Evolutionary conservation across 2,888 invertebrate species (phyloP).

Genomic region (Cistogaster globosa): DNA sequence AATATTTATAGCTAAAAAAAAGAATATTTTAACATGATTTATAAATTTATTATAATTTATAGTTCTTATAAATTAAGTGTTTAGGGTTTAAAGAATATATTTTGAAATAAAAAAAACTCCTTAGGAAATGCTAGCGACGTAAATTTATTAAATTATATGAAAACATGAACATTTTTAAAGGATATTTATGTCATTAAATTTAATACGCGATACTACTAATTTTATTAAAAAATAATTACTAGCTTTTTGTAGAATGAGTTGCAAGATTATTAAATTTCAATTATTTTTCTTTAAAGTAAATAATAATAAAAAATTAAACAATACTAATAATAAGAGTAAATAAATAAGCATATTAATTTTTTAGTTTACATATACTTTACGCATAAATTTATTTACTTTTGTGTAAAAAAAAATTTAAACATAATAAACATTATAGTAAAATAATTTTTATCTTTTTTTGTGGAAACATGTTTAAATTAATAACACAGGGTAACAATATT

Average conservation of each 20-base stretch:
- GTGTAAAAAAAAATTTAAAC: too few species aligned
- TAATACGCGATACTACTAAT: too few species aligned
- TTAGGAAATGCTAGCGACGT: too few species aligned
- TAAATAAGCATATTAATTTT: not conserved
- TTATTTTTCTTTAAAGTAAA: not conserved
- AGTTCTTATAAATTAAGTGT: not conserved
- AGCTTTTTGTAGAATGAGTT: not conserved
- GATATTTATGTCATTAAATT: too few species aligned
- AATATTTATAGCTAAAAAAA: not conserved
- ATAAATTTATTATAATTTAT: constrained; percentile 31
- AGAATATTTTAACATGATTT: constrained; percentile 15
- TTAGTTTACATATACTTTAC: not conserved
- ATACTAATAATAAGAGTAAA: not conserved
- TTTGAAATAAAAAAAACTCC: too few species aligned
- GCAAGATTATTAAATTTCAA: not conserved
- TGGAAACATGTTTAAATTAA: too few species aligned
- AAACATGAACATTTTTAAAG: too few species aligned
- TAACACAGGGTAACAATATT: too few species aligned
- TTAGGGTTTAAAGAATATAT: not conserved
- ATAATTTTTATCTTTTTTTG: too few species aligned
- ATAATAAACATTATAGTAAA: too few species aligned
- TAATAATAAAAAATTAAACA: not conserved
- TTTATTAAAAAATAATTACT: not conserved
- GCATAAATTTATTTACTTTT: too few species aligned
- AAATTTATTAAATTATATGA: too few species aligned